phyloP scores from a whole-genome alignment of 2,888 invertebrate genomes.

The Chymomyza procnemis region DNA sequence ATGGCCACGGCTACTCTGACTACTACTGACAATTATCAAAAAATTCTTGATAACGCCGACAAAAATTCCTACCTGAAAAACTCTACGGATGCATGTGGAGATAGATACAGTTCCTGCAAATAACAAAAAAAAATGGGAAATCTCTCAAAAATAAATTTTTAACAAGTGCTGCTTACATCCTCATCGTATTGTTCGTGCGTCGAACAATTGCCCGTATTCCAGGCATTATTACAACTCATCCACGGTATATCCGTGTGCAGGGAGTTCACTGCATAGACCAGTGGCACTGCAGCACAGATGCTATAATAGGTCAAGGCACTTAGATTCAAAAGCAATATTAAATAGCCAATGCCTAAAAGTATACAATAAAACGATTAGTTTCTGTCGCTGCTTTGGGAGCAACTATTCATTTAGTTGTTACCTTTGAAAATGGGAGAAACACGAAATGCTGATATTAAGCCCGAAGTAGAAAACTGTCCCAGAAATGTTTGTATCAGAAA shows the following conservation, averaged over 20 bases:
- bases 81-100: not conserved
- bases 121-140: too few species aligned
- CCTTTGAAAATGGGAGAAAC: slow-evolving; percentile 93
- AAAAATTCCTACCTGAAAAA: not conserved
- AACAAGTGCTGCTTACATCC: slow-evolving; percentile 43
- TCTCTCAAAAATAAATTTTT: too few species aligned
- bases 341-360: slow-evolving; percentile 80
- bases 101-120: not conserved
- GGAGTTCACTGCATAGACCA: slow-evolving; percentile 88
- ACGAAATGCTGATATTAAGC: slow-evolving; percentile 89
- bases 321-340: slow-evolving; percentile 88
- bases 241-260: slow-evolving; percentile 85
- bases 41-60: too few species aligned
- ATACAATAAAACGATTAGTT: not conserved
- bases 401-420: slow-evolving; percentile 73
- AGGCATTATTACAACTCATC: slow-evolving; percentile 86
- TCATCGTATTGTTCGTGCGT: slow-evolving; percentile 64
- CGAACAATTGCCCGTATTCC: slow-evolving; percentile 84
- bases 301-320: slow-evolving; percentile 91
- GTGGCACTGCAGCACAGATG: slow-evolving; percentile 89
- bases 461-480: slow-evolving; percentile 90
- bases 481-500: slow-evolving; percentile 92
- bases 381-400: not conserved
- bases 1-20: too few species aligned
- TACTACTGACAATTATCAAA: too few species aligned